A percentile compares a stretch with the other conserved stretches of the same genome.
Evolutionary conservation across 1,140 invertebrate genomes (phyloP).

Genomic region (Macrosteles quadrilineatus): DNA sequence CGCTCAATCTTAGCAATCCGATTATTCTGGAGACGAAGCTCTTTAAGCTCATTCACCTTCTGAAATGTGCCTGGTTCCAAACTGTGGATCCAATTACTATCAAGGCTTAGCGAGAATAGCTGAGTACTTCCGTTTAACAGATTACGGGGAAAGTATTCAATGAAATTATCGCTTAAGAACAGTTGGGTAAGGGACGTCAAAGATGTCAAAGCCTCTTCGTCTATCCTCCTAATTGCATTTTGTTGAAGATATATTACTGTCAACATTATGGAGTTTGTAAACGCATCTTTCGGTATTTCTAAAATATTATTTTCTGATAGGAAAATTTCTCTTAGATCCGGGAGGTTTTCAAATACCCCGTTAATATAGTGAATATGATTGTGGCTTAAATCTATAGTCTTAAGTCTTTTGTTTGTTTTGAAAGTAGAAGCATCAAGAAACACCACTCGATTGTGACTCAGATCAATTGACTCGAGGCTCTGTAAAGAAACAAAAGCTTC

Average conservation of each 20-base stretch:
- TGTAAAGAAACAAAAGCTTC: slow-evolving; percentile 71
- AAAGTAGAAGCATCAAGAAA: slow-evolving; percentile 71
- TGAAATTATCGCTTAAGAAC: slow-evolving; percentile 84
- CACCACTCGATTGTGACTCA: slow-evolving; percentile 85
- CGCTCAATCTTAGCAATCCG: slow-evolving; percentile 69
- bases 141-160: slow-evolving; percentile 70
- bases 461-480: slow-evolving; percentile 79
- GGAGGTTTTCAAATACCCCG: slow-evolving; percentile 76
- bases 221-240: slow-evolving; percentile 78
- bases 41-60: slow-evolving; percentile 69
- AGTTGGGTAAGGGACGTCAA: slow-evolving; percentile 76
- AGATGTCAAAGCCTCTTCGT: slow-evolving; percentile 69
- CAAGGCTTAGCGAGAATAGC: slow-evolving; percentile 81
- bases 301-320: slow-evolving; percentile 90
- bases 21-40: slow-evolving; percentile 88
- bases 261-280: slow-evolving; percentile 72
- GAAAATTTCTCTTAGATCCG: slow-evolving; percentile 75
- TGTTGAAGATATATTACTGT: slow-evolving; percentile 84
- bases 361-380: slow-evolving; percentile 85
- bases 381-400: slow-evolving; percentile 82
- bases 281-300: slow-evolving; percentile 78
- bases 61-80: slow-evolving; percentile 78
- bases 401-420: slow-evolving; percentile 68
- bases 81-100: slow-evolving; percentile 85
- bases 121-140: slow-evolving; percentile 73